Percentiles rank a stretch among this genome's conserved stretches.
phyloP scores from a whole-genome alignment of 92 coral and sea anemone genomes.

The Bergia sp. region DNA sequence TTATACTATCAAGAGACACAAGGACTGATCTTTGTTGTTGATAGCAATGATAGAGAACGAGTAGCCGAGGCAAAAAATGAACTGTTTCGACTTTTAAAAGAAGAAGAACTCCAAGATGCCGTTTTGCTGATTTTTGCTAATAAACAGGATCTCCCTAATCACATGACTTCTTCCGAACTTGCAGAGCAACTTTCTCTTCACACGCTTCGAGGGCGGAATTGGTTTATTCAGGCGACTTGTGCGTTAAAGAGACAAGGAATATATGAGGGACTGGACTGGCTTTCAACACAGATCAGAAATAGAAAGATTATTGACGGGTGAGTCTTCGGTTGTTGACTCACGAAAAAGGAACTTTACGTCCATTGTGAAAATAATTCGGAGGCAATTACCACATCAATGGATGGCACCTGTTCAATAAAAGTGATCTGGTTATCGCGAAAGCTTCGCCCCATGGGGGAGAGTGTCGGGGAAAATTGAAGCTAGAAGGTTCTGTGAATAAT shows the following conservation, averaged over 20 bases:
- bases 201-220: conserved; percentile 81
- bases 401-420: conserved; percentile 20
- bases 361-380: conserved; percentile 15
- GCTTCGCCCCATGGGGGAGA: background rate
- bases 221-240: conserved; percentile 96
- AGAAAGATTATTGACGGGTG: conserved; percentile 41
- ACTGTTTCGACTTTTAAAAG: conserved; percentile 82
- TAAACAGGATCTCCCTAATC: conserved; percentile 90
- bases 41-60: conserved; percentile 92
- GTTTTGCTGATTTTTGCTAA: conserved; percentile 94
- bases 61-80: conserved; percentile 91
- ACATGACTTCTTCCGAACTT: conserved; percentile 87
- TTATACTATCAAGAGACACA: conserved; percentile 97
- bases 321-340: background rate
- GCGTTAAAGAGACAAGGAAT: conserved; percentile 95
- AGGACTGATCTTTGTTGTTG: conserved; percentile 95
- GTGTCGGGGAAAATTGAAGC: background rate
- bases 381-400: background rate
- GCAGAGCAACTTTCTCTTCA: conserved; percentile 90
- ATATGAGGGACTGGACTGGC: conserved; percentile 97
- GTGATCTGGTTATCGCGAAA: background rate
- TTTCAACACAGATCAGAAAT: conserved; percentile 83
- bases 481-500: background rate
- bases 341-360: background rate
- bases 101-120: conserved; percentile 93